Evolutionary conservation across 2,113 vertebrate genomes (phyloP).

Genomic region (Labeo catla): DNA sequence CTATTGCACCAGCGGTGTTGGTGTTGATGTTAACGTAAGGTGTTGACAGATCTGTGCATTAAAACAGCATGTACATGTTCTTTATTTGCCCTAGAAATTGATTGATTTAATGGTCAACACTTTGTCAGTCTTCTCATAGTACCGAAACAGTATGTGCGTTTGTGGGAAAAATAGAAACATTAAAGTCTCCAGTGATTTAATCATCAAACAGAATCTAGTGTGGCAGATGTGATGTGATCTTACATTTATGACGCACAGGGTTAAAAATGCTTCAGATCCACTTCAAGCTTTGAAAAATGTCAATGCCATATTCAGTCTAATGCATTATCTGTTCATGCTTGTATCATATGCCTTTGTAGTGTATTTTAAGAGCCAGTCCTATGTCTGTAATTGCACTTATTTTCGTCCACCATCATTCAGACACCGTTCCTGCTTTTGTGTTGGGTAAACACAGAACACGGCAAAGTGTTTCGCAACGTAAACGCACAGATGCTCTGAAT

Average conservation of each 20-base stretch:
- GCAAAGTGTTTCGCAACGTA: neutral
- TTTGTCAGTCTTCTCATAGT: neutral
- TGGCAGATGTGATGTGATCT: neutral
- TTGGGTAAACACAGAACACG: conserved; percentile 43
- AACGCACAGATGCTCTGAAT: neutral
- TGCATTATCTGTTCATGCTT: neutral
- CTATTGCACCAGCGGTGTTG: neutral
- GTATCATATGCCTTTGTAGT: neutral
- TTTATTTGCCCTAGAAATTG: neutral
- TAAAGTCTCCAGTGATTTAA: neutral
- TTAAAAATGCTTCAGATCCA: conserved; percentile 4
- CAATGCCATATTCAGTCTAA: neutral
- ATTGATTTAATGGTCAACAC: neutral
- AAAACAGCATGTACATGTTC: neutral
- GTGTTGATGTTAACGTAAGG: neutral
- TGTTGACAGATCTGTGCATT: neutral
- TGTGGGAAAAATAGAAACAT: neutral
- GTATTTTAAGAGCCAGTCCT: neutral
- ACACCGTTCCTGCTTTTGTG: conserved; percentile 19
- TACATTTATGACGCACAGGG: neutral
- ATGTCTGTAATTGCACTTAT: conserved; percentile 28
- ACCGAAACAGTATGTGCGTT: neutral
- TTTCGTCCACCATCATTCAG: neutral
- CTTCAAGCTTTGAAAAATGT: neutral
- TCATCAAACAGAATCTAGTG: neutral